Percentiles rank a stretch among this genome's conserved stretches.
Evolutionary conservation across 2,797 vertebrate genomes (phyloP).

Genomic region (Epinephelus coioides): DNA sequence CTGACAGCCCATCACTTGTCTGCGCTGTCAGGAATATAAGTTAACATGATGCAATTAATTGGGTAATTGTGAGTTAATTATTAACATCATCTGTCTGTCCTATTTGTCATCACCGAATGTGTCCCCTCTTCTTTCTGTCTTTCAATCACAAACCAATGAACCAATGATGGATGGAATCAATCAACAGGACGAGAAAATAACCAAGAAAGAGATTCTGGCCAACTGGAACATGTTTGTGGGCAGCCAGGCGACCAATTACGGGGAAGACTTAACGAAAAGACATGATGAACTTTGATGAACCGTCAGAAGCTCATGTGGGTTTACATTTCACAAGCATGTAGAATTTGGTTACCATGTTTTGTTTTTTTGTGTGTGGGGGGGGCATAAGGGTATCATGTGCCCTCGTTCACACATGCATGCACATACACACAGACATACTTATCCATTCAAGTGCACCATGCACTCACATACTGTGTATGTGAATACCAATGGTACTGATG

Average conservation of each 20-base stretch:
- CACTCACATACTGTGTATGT: constrained; percentile 73
- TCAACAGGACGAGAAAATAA: constrained; percentile 90
- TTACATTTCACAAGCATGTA: constrained; percentile 20
- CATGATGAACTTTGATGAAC: constrained; percentile 91
- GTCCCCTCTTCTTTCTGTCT: constrained; percentile 27
- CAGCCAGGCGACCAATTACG: constrained; percentile 95
- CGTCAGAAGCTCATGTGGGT: background rate
- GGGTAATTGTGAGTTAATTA: constrained; percentile 68
- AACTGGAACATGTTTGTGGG: constrained; percentile 98
- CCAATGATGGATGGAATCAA: constrained; percentile 61
- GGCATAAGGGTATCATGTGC: background rate
- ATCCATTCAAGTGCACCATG: constrained; percentile 21
- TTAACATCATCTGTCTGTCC: constrained; percentile 47
- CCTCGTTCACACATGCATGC: constrained; percentile 9
- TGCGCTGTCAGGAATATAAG: background rate
- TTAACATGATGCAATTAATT: constrained; percentile 32
- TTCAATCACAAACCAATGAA: constrained; percentile 56
- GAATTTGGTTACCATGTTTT: constrained; percentile 12
- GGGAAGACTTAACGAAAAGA: constrained; percentile 92
- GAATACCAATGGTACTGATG: constrained; percentile 4
- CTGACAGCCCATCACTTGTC: background rate
- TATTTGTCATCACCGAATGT: constrained; percentile 3
- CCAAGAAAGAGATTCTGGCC: constrained; percentile 91
- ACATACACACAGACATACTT: constrained; percentile 11
- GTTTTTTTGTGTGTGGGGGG: background rate